Conservation (phyloP, 2,888 invertebrate genomes). For the Latrodectus hesperus region DNA sequence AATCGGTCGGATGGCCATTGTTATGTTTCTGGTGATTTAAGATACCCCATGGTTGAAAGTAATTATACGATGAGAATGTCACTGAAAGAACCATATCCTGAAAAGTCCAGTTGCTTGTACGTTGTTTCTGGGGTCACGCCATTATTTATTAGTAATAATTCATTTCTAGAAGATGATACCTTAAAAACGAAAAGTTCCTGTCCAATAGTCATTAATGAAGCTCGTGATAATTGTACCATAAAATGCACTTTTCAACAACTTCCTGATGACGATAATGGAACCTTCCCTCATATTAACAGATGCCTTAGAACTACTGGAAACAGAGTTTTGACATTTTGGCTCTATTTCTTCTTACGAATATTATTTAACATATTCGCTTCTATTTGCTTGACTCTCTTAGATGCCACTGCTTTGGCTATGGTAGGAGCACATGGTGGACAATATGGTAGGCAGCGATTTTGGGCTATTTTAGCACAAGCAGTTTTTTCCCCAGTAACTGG, state of each 20-base stretch:
- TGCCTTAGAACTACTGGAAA: slow-evolving; percentile 57
- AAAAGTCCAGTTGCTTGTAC: slow-evolving; percentile 54
- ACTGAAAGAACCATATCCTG: slow-evolving; percentile 47
- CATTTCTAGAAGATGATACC: slow-evolving; percentile 14
- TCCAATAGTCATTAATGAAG: slow-evolving; percentile 46
- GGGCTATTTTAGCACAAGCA: slow-evolving; percentile 75
- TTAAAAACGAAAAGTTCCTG: slow-evolving; percentile 17
- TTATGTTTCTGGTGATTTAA: slow-evolving; percentile 32
- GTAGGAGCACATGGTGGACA: slow-evolving; percentile 83
- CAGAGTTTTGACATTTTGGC: slow-evolving; percentile 81
- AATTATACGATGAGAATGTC: slow-evolving; percentile 52
- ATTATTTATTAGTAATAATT: neutral
- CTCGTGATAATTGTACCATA: slow-evolving; percentile 41
- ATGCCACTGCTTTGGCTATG: slow-evolving; percentile 89
- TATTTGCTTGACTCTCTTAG: slow-evolving; percentile 90
- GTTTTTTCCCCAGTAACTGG: slow-evolving; percentile 73
- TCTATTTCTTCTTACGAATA: slow-evolving; percentile 86
- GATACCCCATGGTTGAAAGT: slow-evolving; percentile 40
- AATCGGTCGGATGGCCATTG: slow-evolving; percentile 28
- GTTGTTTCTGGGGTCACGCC: slow-evolving; percentile 44
- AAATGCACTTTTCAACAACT: slow-evolving; percentile 62
- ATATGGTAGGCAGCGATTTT: slow-evolving; percentile 75
- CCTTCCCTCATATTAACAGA: slow-evolving; percentile 55
- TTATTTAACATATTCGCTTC: slow-evolving; percentile 87
- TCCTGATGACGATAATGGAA: slow-evolving; percentile 61